These are phyloP conservation scores for Zingel zingel DNA, from an alignment of 2,113 vertebrate genomes.

Conservation along the genomic window DNA sequence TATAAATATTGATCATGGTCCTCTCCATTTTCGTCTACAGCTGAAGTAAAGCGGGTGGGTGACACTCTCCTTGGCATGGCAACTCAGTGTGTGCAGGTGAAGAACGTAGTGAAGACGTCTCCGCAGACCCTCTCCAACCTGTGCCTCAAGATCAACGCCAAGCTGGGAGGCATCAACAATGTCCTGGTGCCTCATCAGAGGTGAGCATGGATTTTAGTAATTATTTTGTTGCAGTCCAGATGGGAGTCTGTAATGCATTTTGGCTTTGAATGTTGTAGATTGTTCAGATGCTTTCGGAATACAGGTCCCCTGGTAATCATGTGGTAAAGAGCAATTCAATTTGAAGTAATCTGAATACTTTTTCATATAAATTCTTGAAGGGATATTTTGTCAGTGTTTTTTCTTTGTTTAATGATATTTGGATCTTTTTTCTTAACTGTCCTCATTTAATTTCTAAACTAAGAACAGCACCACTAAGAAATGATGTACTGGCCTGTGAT, in stretches of 20 bases:
- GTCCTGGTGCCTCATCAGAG: slow-evolving; percentile 98
- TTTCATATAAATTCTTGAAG: neutral
- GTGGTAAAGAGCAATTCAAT: slow-evolving; percentile 6
- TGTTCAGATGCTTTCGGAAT: slow-evolving; percentile 5
- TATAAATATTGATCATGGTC: neutral
- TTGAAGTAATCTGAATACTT: neutral
- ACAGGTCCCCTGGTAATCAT: neutral
- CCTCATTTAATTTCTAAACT: neutral
- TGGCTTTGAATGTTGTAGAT: neutral
- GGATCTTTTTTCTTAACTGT: neutral
- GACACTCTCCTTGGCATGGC: slow-evolving; percentile 99
- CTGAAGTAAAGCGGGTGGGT: slow-evolving; percentile 97
- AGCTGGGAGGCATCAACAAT: slow-evolving; percentile 98
- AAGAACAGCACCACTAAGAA: neutral
- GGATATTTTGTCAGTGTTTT: neutral
- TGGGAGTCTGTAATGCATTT: neutral
- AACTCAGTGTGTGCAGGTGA: slow-evolving; percentile 98
- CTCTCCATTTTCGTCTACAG: slow-evolving; percentile 73
- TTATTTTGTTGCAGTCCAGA: neutral
- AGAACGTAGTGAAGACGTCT: slow-evolving; percentile 99
- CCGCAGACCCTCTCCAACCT: slow-evolving; percentile 98
- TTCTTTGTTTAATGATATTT: neutral
- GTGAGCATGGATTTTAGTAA: slow-evolving; percentile 69
- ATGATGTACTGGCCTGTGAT: neutral
- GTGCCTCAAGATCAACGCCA: slow-evolving; percentile 99